Evolutionary conservation across 2,797 vertebrate genomes (phyloP).

Genomic region (Rhinatrema bivittatum): DNA sequence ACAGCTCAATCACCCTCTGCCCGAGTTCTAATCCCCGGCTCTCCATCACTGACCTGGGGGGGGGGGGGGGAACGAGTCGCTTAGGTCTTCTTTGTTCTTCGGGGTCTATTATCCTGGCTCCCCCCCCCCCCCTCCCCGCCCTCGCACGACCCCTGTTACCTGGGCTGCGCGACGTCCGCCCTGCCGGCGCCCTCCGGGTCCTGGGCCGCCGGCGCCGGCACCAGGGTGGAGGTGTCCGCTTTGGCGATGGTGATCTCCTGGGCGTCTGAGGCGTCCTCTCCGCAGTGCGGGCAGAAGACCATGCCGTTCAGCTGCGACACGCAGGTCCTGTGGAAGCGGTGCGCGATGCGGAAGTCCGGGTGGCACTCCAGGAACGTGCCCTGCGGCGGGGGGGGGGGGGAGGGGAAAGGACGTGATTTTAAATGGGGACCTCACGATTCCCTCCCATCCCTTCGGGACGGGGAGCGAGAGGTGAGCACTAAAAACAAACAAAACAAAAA

Average conservation of each 20-base stretch:
- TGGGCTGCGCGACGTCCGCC: conserved; percentile 58
- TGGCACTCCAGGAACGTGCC: conserved; percentile 88
- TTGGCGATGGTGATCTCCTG: conserved; percentile 81
- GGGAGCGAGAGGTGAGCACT: accelerated
- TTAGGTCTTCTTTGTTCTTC: too few species aligned
- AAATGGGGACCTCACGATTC: neutral
- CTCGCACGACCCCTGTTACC: conserved; percentile 27
- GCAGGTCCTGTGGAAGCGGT: conserved; percentile 85
- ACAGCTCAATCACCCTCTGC: too few species aligned
- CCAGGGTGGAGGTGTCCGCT: conserved; percentile 42
- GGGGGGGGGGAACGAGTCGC: neutral
- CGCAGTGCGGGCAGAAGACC: conserved; percentile 91
- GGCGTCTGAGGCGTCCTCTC: conserved; percentile 84
- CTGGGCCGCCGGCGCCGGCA: conserved; percentile 50
- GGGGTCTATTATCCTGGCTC: too few species aligned
- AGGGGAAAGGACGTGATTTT: neutral
- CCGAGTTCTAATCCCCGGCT: too few species aligned
- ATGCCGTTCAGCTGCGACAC: conserved; percentile 79
- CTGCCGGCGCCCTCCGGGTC: conserved; percentile 58
- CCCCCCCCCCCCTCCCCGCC: neutral
- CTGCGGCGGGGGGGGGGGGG: conserved; percentile 34
- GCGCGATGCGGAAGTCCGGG: conserved; percentile 80
- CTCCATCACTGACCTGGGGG: neutral
- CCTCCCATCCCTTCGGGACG: neutral
- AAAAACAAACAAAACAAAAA: neutral